These are phyloP conservation scores for Athalia circularis DNA, from an alignment of 2,888 invertebrate species.

Conservation along the genomic window DNA sequence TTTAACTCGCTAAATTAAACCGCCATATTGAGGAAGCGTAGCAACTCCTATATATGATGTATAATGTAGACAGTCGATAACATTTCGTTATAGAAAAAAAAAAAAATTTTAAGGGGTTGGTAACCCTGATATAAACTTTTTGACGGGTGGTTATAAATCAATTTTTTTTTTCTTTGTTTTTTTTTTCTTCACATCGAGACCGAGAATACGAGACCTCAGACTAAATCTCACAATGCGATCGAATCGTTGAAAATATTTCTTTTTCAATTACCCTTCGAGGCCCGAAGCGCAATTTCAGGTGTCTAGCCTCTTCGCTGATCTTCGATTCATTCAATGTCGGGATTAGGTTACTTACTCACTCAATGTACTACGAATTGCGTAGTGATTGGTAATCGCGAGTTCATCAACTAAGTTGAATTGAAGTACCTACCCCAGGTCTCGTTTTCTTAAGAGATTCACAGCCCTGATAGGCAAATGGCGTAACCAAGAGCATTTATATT, in stretches of 20 bases:
- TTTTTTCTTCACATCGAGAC: too few relatives aligned
- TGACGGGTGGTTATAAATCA: too few relatives aligned
- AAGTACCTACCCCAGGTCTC: constrained; percentile 57
- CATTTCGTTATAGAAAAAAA: too few relatives aligned
- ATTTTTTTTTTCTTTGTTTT: too few relatives aligned
- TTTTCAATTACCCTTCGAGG: constrained; percentile 11
- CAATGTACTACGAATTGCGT: constrained; percentile 4
- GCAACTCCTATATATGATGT: too few relatives aligned
- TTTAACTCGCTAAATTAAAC: constrained; percentile 26
- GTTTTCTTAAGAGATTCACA: constrained; percentile 61
- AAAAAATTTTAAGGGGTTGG: too few relatives aligned
- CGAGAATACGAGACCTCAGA: too few relatives aligned
- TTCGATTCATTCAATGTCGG: background rate
- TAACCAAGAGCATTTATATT: background rate
- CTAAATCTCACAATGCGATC: too few relatives aligned
- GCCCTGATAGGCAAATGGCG: constrained; percentile 58
- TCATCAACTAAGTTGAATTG: constrained; percentile 68
- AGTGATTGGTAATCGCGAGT: constrained; percentile 46
- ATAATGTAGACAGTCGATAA: too few relatives aligned
- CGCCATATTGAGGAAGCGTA: background rate
- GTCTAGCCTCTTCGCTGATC: background rate
- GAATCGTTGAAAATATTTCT: background rate
- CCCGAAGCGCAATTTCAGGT: background rate
- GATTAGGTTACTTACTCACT: background rate
- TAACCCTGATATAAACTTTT: too few relatives aligned